phyloP scores from a whole-genome alignment of 2,888 invertebrate genomes.

The Pristionchus maxplancki region DNA sequence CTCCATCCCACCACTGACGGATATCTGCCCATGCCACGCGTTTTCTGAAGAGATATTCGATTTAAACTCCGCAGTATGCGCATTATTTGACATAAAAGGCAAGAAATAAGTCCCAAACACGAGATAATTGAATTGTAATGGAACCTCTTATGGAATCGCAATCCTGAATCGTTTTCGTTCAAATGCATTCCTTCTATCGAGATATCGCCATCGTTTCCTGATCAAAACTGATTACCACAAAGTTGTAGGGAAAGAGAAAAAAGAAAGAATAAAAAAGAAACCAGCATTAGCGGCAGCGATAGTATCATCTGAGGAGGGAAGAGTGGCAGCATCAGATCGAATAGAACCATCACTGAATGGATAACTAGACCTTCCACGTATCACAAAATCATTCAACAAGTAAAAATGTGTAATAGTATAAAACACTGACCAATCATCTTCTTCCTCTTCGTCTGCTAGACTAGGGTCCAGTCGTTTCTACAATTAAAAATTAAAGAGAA shows the following conservation, averaged over 20 bases:
- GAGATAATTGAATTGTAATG: not conserved
- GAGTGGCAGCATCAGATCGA: slow-evolving; percentile 41
- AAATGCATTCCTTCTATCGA: slow-evolving; percentile 39
- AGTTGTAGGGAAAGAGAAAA: not conserved
- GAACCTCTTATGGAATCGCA: slow-evolving; percentile 24
- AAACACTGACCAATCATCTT: slow-evolving; percentile 44
- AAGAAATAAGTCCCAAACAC: too few relatives aligned
- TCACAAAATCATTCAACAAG: not conserved
- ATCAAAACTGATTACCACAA: not conserved
- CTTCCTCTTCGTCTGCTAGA: slow-evolving; percentile 48
- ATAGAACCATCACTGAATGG: slow-evolving; percentile 34
- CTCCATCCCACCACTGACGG: slow-evolving; percentile 49
- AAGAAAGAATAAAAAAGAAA: not conserved
- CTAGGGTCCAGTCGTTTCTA: slow-evolving; percentile 27
- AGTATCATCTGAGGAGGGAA: slow-evolving; percentile 49
- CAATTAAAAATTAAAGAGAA: not conserved
- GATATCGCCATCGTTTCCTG: slow-evolving; percentile 21
- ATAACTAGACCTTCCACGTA: not conserved
- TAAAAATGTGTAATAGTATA: not conserved
- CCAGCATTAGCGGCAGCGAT: slow-evolving; percentile 36
- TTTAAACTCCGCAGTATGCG: not conserved
- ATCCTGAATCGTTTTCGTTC: not conserved
- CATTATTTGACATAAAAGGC: too few relatives aligned
- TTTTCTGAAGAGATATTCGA: not conserved
- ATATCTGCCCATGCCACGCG: slow-evolving; percentile 37